These are phyloP conservation scores for Ferdinandea cuprea DNA, from an alignment of 2,888 invertebrate species.

Conservation along the genomic window DNA sequence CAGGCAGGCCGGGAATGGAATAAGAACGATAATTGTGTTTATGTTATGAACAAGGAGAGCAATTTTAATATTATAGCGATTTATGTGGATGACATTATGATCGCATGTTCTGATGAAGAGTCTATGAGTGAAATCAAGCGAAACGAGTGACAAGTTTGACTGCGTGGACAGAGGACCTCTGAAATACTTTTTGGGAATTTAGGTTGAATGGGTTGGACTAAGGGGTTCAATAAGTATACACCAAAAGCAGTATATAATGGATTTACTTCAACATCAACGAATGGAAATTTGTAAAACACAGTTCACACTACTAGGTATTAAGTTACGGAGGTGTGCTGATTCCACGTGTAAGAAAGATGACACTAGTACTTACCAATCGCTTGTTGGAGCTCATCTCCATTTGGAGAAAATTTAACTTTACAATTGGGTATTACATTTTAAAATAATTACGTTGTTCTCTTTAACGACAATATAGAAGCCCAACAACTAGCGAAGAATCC, in stretches of 20 bases:
- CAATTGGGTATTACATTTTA: no score
- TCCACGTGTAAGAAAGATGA: background rate
- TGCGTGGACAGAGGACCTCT: slow-evolving; percentile 24
- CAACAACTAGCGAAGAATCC: slow-evolving; percentile 41
- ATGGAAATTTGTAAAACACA: slow-evolving; percentile 10
- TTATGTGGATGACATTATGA: slow-evolving; percentile 30
- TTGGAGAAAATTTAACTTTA: no score
- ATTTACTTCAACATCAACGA: slow-evolving; percentile 13
- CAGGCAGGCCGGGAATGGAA: slow-evolving; percentile 32
- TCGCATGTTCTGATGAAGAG: slow-evolving; percentile 15
- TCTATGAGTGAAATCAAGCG: slow-evolving; percentile 16
- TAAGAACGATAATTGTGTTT: slow-evolving; percentile 21
- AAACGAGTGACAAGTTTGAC: slow-evolving; percentile 6
- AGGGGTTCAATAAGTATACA: slow-evolving; percentile 10
- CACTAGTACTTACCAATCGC: slow-evolving; percentile 24
- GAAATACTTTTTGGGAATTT: slow-evolving; percentile 36
- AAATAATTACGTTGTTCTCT: no score
- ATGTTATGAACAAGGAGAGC: slow-evolving; percentile 18
- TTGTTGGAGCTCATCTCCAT: slow-evolving; percentile 48
- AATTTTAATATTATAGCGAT: slow-evolving; percentile 23
- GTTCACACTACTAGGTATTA: slow-evolving; percentile 16
- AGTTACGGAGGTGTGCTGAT: background rate
- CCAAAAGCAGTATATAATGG: slow-evolving; percentile 8
- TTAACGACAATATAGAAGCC: slow-evolving; percentile 47
- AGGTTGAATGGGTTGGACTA: slow-evolving; percentile 4